Base-by-base conservation (phyloP, 2,797 vertebrate species). In the Rhinichthys osculus region DNA sequence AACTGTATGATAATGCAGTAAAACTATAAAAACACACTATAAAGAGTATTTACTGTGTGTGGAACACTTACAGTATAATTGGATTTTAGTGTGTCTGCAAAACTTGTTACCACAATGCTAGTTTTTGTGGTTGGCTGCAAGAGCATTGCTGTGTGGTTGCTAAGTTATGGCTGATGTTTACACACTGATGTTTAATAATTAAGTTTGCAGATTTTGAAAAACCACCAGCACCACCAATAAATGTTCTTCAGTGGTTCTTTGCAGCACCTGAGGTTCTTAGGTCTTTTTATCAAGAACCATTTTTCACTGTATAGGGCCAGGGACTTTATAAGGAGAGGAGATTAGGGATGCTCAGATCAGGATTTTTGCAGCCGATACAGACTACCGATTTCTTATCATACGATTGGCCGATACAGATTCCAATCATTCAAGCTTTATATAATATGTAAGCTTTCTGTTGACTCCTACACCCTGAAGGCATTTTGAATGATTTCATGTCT, bases 101-200 rank as follows among this genome's bases (percentile, higher is more conserved):
- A 69, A 81, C 21, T 9, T 71, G 23, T 35, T 13, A 2, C 67
- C 21, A 38, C 23, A 38, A 17, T 70, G 47, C 11, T 57, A 77
- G 19, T 38, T 59, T 57, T 77, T 50, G 64, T 50, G 64, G 42
- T 69, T 81, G 62, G 19, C 33, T 81, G 78, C 64, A 64, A 14
- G 7, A 67, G 30, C 44, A 52, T 81, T 73, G 52, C 69, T 72
- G 21, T 50, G 33, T 14, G 23, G 27, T 73, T 73, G 54, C 21
- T 54, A 35, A 70, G 52, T 35, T 78, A 35, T 59, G 35, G 76
- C 76, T 57, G 54, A 78, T 59, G 52, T 78, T 78, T 78, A n/a
- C 6, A 19, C 11, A 77, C 7, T 59, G 74, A 40, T 57, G 21
- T 59, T n/a, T 57, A 40, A 57, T 57, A n/a, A 38, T 38, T 76